Evolutionary conservation across 2,888 invertebrate genomes (phyloP).

Genomic region (Ariolimax columbianus): DNA sequence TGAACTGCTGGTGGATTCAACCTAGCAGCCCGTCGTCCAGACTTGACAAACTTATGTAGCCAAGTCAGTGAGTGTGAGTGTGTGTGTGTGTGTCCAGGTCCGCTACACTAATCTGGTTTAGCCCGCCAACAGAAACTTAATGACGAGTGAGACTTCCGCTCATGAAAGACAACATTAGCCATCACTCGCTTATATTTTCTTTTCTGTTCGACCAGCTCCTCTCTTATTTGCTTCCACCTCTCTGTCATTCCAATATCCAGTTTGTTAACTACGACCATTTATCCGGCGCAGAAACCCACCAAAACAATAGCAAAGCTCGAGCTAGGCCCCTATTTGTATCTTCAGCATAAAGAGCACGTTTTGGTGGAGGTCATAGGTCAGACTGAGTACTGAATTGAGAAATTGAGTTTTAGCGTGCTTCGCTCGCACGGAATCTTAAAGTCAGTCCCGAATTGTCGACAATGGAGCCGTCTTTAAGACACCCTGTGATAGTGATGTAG

Average conservation of each 20-base stretch:
- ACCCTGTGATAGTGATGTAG: background rate
- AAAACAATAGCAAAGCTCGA: background rate
- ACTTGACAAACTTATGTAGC: no score
- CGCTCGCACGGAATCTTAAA: background rate
- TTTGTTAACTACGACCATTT: background rate
- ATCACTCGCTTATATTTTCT: no score
- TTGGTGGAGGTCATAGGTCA: background rate
- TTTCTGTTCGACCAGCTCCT: no score
- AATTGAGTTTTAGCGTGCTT: background rate
- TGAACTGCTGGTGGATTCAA: no score
- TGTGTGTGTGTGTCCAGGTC: no score
- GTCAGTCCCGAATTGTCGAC: background rate
- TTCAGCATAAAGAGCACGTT: background rate
- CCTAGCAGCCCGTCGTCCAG: no score
- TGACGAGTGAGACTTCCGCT: no score
- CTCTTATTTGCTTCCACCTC: background rate
- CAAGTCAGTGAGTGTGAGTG: no score
- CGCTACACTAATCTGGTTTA: no score
- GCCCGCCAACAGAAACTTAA: no score
- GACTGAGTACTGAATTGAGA: background rate
- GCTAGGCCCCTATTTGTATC: background rate
- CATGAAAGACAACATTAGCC: no score
- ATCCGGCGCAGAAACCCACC: background rate
- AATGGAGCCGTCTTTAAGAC: background rate
- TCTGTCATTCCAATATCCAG: background rate